phyloP scores from a whole-genome alignment of 1,140 invertebrate genomes.

The Lepidostoma basale region DNA sequence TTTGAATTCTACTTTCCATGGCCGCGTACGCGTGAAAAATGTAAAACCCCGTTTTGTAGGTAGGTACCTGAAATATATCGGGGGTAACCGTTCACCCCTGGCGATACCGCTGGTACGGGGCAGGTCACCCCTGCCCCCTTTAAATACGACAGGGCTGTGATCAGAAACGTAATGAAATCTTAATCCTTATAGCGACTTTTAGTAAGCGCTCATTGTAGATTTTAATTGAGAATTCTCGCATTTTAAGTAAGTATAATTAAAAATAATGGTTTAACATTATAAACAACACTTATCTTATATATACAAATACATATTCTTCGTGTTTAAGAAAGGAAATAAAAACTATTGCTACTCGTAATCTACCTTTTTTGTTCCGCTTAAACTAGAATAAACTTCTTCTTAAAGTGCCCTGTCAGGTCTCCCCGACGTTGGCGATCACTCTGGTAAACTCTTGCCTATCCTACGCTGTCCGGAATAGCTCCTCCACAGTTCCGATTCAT shows the following conservation, averaged over 20 bases:
- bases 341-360: no score
- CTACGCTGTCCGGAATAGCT: no score
- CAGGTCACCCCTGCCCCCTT: neutral
- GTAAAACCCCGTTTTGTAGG: neutral
- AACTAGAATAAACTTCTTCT: no score
- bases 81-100: neutral
- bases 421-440: no score
- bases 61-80: neutral
- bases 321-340: no score
- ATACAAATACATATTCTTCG: no score
- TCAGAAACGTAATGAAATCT: conserved; percentile 13
- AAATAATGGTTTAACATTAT: neutral
- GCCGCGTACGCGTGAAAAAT: neutral
- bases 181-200: neutral
- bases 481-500: no score
- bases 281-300: neutral
- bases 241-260: neutral
- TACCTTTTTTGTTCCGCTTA: no score
- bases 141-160: neutral
- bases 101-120: neutral
- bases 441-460: no score
- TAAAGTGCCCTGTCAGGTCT: no score
- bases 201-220: neutral
- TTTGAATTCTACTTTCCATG: neutral
- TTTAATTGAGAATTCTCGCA: neutral